These are phyloP conservation scores for Ochotona curzoniae DNA, from an alignment of 2,113 vertebrate genomes.

Conservation along the genomic window DNA sequence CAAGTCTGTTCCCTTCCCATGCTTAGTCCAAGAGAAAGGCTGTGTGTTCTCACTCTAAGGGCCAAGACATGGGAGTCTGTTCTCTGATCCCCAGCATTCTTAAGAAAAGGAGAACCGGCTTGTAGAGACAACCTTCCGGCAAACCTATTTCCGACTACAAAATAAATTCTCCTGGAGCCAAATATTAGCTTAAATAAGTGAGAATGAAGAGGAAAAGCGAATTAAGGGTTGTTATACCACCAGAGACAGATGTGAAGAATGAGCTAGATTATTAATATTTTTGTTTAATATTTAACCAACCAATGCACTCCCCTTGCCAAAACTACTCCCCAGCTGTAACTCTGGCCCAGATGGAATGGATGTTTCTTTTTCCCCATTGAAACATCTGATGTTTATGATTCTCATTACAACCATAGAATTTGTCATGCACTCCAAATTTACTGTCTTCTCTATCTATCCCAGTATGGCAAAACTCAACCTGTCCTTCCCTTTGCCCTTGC, in stretches of 20 bases:
- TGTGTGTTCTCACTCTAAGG: neutral
- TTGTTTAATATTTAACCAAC: conserved; percentile 62
- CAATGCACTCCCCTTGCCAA: neutral
- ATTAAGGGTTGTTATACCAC: neutral
- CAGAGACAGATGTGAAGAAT: neutral
- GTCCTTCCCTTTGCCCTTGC: neutral
- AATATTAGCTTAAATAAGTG: neutral
- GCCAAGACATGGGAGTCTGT: neutral
- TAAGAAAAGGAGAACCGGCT: neutral
- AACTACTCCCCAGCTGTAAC: conserved; percentile 12
- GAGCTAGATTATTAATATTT: conserved; percentile 37
- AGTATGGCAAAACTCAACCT: neutral
- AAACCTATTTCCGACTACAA: neutral
- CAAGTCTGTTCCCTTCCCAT: neutral
- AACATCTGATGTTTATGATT: conserved; percentile 46
- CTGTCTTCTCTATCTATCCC: neutral
- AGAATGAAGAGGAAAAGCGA: neutral
- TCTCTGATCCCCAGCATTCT: rapidly evolving
- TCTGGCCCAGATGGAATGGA: conserved; percentile 9
- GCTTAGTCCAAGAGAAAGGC: neutral
- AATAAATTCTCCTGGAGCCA: conserved; percentile 24
- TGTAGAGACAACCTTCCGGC: neutral
- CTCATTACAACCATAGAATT: conserved; percentile 5
- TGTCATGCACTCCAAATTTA: neutral
- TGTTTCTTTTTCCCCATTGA: neutral